Evolutionary conservation across 2,113 vertebrate genomes (phyloP).

Genomic region (Ascaphus truei): DNA sequence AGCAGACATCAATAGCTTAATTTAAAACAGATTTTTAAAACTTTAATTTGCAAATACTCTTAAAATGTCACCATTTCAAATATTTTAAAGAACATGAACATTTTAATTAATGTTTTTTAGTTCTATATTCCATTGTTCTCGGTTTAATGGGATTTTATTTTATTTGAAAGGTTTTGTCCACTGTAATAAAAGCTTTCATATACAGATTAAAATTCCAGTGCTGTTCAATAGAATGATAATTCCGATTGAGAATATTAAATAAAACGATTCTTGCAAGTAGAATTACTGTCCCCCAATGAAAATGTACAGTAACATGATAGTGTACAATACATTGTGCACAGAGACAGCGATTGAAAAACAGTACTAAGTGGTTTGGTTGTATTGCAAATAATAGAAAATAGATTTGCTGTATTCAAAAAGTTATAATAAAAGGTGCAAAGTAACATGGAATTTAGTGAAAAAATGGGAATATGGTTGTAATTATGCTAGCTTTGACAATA

Average conservation of each 20-base stretch:
- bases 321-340: not conserved
- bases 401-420: no score
- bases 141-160: constrained; percentile 9
- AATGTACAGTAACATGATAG: not conserved
- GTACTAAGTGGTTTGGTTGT: not conserved
- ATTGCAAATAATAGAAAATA: not conserved
- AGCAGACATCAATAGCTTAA: constrained; percentile 13
- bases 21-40: constrained; percentile 11
- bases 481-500: no score
- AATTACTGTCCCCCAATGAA: not conserved
- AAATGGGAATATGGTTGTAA: no score
- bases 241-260: not conserved
- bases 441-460: no score
- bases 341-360: not conserved
- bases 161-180: not conserved
- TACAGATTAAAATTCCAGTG: not conserved
- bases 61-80: constrained; percentile 11
- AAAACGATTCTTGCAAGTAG: not conserved
- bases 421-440: no score
- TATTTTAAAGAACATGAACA: not conserved
- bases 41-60: not conserved
- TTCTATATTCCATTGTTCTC: constrained; percentile 1
- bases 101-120: constrained; percentile 8
- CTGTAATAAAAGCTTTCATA: not conserved
- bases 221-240: constrained; percentile 4